Conservation (phyloP, 2,113 vertebrate species). For the Narcine bancroftii region DNA sequence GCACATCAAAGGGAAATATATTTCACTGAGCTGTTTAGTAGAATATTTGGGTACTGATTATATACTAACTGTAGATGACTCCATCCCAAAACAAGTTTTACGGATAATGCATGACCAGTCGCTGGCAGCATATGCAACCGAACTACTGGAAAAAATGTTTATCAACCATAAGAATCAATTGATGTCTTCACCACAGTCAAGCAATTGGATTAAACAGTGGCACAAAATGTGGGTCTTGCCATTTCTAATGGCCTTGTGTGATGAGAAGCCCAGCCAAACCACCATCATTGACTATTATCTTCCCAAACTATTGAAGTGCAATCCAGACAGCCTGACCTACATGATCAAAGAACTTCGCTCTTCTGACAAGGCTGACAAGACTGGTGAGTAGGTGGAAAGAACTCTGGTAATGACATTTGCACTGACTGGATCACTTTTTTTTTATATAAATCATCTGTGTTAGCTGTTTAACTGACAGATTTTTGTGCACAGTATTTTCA, state of each 20-base stretch:
- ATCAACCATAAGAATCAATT: conserved; percentile 75
- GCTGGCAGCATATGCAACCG: conserved; percentile 79
- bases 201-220: conserved; percentile 69
- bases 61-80: conserved; percentile 64
- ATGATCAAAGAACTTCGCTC: conserved; percentile 80
- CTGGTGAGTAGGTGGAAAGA: conserved; percentile 56
- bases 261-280: conserved; percentile 70
- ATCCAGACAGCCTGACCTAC: conserved; percentile 72
- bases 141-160: conserved; percentile 86
- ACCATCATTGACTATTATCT: conserved; percentile 86
- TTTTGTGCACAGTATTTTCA: neutral
- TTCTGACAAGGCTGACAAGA: conserved; percentile 50
- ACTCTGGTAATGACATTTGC: neutral
- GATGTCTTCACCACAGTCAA: conserved; percentile 39
- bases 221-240: conserved; percentile 80
- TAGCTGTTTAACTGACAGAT: neutral
- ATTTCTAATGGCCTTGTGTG: conserved; percentile 72
- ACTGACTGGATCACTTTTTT: neutral
- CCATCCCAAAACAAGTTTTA: conserved; percentile 68
- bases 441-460: too few relatives aligned
- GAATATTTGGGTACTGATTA: conserved; percentile 68
- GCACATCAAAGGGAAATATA: conserved; percentile 87
- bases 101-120: conserved; percentile 81
- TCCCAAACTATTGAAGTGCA: conserved; percentile 79
- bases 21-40: conserved; percentile 72